These are phyloP conservation scores for Dissostichus mawsoni DNA, from an alignment of 2,113 vertebrate species.

Conservation along the genomic window DNA sequence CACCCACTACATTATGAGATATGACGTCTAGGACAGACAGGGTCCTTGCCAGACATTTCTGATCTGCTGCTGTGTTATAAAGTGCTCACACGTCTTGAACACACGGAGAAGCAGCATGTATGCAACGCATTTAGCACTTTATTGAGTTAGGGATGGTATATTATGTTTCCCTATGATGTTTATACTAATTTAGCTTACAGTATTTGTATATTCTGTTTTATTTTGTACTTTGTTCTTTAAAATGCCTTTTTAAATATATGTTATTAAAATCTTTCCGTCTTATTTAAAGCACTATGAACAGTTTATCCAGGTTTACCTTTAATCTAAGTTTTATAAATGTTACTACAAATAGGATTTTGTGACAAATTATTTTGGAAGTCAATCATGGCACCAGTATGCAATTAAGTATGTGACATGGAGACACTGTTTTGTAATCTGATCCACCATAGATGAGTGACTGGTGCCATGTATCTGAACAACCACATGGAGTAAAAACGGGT, in stretches of 20 bases:
- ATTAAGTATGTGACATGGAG: neutral
- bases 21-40: neutral
- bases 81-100: no score
- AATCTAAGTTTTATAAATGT: neutral
- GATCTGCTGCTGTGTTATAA: no score
- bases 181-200: neutral
- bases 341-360: no score
- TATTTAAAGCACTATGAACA: neutral
- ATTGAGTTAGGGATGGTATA: no score
- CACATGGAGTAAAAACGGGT: neutral
- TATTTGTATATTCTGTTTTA: neutral
- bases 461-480: no score
- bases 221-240: neutral
- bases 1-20: neutral
- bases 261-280: neutral
- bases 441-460: no score
- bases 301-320: neutral
- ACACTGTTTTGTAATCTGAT: neutral
- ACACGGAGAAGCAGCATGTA: no score
- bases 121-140: no score
- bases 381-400: no score
- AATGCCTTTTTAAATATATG: neutral
- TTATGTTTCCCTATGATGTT: neutral
- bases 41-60: neutral
- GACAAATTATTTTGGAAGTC: no score